A percentile compares a stretch with the other conserved stretches of the same genome.
phyloP scores from a whole-genome alignment of 1,140 invertebrate species.

The Helicoverpa zea region DNA sequence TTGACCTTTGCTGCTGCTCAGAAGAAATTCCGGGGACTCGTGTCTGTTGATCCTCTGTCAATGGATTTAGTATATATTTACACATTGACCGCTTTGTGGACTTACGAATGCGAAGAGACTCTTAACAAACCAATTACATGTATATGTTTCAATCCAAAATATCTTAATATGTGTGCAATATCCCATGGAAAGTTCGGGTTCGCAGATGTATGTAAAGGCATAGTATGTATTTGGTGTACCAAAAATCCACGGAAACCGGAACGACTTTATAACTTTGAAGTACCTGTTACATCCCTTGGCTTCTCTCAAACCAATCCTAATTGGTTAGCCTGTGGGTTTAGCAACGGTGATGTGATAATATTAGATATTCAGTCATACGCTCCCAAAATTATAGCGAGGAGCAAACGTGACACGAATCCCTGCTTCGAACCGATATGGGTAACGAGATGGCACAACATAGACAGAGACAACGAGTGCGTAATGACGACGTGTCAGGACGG shows the following conservation, averaged over 20 bases:
- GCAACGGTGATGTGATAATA: conserved; percentile 92
- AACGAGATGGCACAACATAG: conserved; percentile 87
- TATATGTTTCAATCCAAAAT: conserved; percentile 89
- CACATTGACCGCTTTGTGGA: conserved; percentile 89
- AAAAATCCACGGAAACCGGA: conserved; percentile 96
- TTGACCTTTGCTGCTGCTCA: conserved; percentile 89
- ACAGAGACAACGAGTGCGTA: conserved; percentile 81
- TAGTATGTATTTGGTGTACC: conserved; percentile 93
- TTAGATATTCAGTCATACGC: conserved; percentile 89
- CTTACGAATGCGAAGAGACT: conserved; percentile 84
- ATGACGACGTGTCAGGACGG: conserved; percentile 88
- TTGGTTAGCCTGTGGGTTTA: conserved; percentile 92
- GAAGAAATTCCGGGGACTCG: conserved; percentile 89
- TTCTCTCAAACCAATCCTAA: conserved; percentile 91
- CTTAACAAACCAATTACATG: conserved; percentile 86
- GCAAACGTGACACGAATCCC: conserved; percentile 86
- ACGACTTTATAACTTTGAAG: conserved; percentile 89
- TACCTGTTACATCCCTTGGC: conserved; percentile 91
- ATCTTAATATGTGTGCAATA: conserved; percentile 89
- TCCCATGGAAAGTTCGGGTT: conserved; percentile 90
- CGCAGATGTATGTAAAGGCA: conserved; percentile 86
- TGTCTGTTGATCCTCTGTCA: conserved; percentile 87
- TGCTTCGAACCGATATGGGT: conserved; percentile 90
- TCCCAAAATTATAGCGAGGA: conserved; percentile 86
- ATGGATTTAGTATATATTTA: conserved; percentile 89